phyloP scores from a whole-genome alignment of 2,797 vertebrate species.

The Psittacula echo region DNA sequence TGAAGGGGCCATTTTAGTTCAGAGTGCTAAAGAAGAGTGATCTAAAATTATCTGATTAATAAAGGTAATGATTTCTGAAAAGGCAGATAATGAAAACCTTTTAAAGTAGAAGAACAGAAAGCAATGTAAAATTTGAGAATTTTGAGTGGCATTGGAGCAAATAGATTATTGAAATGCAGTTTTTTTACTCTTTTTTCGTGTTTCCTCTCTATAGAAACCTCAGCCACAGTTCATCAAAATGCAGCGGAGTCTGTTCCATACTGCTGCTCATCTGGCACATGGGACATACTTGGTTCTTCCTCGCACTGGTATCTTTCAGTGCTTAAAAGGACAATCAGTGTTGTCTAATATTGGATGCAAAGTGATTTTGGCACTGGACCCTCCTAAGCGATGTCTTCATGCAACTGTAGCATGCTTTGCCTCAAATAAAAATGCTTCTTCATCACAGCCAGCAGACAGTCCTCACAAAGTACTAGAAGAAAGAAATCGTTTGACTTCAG shows the following conservation, averaged over 20 bases:
- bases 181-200: not conserved
- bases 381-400: conserved; percentile 76
- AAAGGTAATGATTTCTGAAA: not conserved
- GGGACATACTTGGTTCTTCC: conserved; percentile 60
- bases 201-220: conserved; percentile 55
- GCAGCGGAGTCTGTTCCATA: conserved; percentile 76
- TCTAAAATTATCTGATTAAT: not conserved
- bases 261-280: conserved; percentile 69
- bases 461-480: conserved; percentile 30
- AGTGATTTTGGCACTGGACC: conserved; percentile 49
- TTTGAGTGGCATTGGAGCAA: not conserved
- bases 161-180: not conserved
- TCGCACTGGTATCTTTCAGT: conserved; percentile 45
- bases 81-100: not conserved
- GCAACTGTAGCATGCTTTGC: conserved; percentile 63
- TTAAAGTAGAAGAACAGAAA: not conserved
- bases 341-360: conserved; percentile 50
- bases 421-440: conserved; percentile 70
- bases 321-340: conserved; percentile 56
- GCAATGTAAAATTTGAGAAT: not conserved
- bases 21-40: not conserved
- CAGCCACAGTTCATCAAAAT: conserved; percentile 68
- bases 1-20: not conserved
- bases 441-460: conserved; percentile 21
- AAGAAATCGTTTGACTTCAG: not conserved